Evolutionary conservation across 2,888 invertebrate species (phyloP).

Genomic region (Drosophila hawaiiensis): DNA sequence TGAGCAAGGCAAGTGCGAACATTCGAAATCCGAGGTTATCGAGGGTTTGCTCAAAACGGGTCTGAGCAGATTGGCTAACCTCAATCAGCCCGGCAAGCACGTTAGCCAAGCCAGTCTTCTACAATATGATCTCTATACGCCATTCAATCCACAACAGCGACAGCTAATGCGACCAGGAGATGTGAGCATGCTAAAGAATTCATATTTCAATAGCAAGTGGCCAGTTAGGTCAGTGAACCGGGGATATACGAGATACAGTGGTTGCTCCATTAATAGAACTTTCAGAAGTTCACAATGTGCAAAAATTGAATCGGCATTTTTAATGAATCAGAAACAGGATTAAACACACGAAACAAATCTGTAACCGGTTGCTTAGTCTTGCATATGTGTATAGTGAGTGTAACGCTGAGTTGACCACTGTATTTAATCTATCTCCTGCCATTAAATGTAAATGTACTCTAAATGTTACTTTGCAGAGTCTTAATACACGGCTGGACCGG

Average conservation of each 20-base stretch:
- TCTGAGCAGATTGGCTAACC: slow-evolving; percentile 50
- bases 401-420: not conserved
- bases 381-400: not conserved
- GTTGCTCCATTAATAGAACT: not conserved
- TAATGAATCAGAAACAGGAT: not conserved
- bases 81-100: slow-evolving; percentile 32
- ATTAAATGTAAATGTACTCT: not conserved
- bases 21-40: slow-evolving; percentile 66
- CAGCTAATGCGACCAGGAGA: slow-evolving; percentile 71
- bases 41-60: slow-evolving; percentile 66
- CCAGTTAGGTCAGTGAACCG: slow-evolving; percentile 74
- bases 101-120: slow-evolving; percentile 58
- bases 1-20: slow-evolving; percentile 74
- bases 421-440: not conserved
- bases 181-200: slow-evolving; percentile 56
- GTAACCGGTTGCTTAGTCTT: not conserved
- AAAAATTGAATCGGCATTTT: not conserved
- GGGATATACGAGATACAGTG: not conserved
- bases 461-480: slow-evolving; percentile 57
- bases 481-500: slow-evolving; percentile 83
- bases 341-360: not conserved
- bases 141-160: slow-evolving; percentile 63
- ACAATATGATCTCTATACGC: slow-evolving; percentile 80
- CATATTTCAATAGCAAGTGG: slow-evolving; percentile 80
- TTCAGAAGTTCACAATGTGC: not conserved